Conservation (phyloP, 2,797 vertebrate species). For the Oryzias sinensis region DNA sequence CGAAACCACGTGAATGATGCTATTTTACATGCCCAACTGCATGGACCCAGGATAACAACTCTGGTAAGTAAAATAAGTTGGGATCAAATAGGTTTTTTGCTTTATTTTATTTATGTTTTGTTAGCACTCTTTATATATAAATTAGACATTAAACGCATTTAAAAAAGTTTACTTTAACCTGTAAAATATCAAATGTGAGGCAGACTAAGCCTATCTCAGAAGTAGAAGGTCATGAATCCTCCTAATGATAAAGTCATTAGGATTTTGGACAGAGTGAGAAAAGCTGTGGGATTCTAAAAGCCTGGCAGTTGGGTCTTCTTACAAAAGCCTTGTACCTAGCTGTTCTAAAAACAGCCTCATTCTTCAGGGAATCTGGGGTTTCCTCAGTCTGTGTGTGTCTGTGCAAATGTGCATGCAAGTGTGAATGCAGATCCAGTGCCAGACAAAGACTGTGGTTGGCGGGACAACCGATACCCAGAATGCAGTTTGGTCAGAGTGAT, state of each 20-base stretch:
- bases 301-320: constrained; percentile 49
- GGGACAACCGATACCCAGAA: constrained; percentile 78
- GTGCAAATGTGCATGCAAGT: constrained; percentile 35
- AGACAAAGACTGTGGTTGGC: constrained; percentile 78
- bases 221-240: constrained; percentile 7
- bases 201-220: neutral
- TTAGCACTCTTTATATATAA: neutral
- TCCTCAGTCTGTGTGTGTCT: constrained; percentile 57
- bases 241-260: constrained; percentile 60
- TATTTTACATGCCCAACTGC: constrained; percentile 83
- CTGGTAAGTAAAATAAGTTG: constrained; percentile 73
- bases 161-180: neutral
- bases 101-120: neutral
- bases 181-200: neutral
- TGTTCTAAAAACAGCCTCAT: constrained; percentile 71
- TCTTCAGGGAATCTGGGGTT: constrained; percentile 65
- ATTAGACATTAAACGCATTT: neutral
- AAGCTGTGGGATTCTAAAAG: constrained; percentile 56
- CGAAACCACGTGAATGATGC: constrained; percentile 84
- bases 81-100: neutral
- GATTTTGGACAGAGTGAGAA: constrained; percentile 54
- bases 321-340: constrained; percentile 66
- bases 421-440: constrained; percentile 76
- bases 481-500: constrained; percentile 72
- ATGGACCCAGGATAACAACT: constrained; percentile 83